Evolutionary conservation across 1,140 invertebrate species (phyloP).

Genomic region (Brachionus manjavacas): DNA sequence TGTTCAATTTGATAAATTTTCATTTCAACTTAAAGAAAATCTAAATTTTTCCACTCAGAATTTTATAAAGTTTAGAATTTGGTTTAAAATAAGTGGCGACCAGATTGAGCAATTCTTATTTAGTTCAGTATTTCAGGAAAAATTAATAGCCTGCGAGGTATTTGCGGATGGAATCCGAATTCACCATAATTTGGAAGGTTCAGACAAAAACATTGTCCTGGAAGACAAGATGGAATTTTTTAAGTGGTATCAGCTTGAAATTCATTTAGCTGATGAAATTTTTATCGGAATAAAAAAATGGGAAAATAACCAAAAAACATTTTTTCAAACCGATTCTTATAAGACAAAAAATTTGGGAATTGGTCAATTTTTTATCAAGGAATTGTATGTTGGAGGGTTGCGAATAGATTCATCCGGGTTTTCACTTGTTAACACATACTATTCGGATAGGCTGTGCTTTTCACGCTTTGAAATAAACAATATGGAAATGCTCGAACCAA

Average conservation of each 20-base stretch:
- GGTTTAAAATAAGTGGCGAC: neutral
- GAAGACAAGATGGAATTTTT: neutral
- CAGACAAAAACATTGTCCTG: neutral
- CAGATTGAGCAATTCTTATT: neutral
- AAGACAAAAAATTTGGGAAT: neutral
- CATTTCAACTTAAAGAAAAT: neutral
- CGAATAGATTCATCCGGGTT: neutral
- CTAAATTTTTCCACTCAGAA: neutral
- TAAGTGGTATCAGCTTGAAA: neutral
- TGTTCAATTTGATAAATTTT: neutral
- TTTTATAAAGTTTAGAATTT: neutral
- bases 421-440: neutral
- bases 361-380: neutral
- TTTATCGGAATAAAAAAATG: neutral
- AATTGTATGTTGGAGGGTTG: neutral
- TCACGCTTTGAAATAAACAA: neutral
- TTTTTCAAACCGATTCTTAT: neutral
- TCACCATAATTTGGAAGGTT: neutral
- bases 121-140: neutral
- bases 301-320: neutral
- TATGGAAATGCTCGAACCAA: neutral
- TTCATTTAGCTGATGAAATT: neutral
- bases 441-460: neutral
- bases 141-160: neutral
- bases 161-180: neutral